Percentiles rank a stretch among this genome's conserved stretches.
Conservation (phyloP, 2,113 vertebrate species). For the Xiphophorus couchianus region DNA sequence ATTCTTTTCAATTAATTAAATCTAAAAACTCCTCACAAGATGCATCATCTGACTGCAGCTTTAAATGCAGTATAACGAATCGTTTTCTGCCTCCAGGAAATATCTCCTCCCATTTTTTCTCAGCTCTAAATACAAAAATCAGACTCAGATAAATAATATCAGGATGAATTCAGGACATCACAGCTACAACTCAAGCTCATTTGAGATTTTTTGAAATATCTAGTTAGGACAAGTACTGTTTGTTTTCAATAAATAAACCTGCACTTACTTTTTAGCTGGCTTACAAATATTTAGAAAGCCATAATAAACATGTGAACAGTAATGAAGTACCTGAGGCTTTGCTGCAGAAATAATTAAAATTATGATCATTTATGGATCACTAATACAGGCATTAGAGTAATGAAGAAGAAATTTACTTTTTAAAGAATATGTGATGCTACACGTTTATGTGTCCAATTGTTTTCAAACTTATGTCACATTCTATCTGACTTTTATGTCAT, state of each 20-base stretch:
- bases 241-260: background rate
- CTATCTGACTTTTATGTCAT: no score
- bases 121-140: background rate
- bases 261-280: background rate
- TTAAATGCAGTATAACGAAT: constrained; percentile 33
- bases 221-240: no score
- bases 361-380: background rate
- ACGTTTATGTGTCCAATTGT: no score
- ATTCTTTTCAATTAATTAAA: background rate
- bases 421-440: no score
- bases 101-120: background rate
- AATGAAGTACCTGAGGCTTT: background rate
- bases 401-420: no score
- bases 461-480: no score
- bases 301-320: background rate
- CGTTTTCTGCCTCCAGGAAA: background rate
- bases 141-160: background rate
- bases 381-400: no score
- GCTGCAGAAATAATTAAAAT: background rate
- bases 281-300: background rate
- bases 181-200: background rate
- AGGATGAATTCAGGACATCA: background rate
- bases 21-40: background rate
- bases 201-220: background rate
- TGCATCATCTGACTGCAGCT: constrained; percentile 10